Base-by-base conservation (phyloP, 2,113 vertebrate species). In the Podocnemis expansa region DNA sequence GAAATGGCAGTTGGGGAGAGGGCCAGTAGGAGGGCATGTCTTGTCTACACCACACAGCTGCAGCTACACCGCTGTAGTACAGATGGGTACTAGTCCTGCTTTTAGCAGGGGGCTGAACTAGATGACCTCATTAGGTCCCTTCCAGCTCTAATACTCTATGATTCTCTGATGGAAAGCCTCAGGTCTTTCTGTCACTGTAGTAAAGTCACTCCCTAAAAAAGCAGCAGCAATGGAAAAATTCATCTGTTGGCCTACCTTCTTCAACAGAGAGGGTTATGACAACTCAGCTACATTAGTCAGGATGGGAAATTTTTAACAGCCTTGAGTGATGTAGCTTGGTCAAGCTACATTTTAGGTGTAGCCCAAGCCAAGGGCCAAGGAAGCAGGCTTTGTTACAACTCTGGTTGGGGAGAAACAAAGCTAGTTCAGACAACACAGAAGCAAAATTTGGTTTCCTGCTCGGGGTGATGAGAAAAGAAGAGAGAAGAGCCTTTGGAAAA, bases 291-390 rank as follows among this genome's bases (percentile, higher is more conserved):
- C 63, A 5, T 38, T 2, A 2, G 8, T 38, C 34, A 70, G n/a
- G n/a, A 21, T 5, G 17, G 38, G 63, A 38, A 38, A 70, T 16
- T 70, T 38, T 38, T 70, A 17, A 70, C 17, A 38, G 34, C 60
- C 17, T 34, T 67, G 60, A n/a, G 4, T 4, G 8, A 67, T 67
- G 21, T 22, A 38, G 17, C 63, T 70, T 38, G 21, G 19, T 70
- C 38, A 21, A 10, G 17, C 34, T 70, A 38, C 2, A 4, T 5
- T 38, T 38, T 70, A 70, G 19, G n/a, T 70, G 0, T 0, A 47
- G 10, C n/a, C 17, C 31, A 86, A 9, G 27, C 25, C n/a, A 82
- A 60, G 38, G 22, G n/a, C 63, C 49, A 56, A 55, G 34, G 43
- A 84, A 27, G 1, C 45, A 43, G 38, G 0, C 0, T 5, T 67